Evolutionary conservation across 1,140 invertebrate species (phyloP), one percentile per base, ranked within the genome.

Genomic region (Chionoecetes opilio): DNA sequence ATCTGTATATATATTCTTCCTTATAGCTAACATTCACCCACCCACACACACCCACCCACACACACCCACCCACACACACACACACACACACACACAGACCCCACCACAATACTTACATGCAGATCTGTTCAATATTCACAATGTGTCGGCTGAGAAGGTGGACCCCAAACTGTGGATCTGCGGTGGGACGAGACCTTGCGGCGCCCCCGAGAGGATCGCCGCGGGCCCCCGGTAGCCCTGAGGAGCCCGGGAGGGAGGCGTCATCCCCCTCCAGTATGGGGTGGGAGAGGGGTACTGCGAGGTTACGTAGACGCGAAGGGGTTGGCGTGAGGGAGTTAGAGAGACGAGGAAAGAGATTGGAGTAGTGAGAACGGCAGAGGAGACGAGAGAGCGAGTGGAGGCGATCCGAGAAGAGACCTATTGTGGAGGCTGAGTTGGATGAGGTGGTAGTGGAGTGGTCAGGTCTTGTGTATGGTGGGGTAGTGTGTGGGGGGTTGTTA

Each of bases 101-200:
- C n/a, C n/a, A n/a, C n/a, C n/a, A n/a, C 37, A 91, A 46, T 90
- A 92, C 96, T 96, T 94, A 97, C 97, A 97, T 96, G 96, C 97
- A 97, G 14, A 97, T 96, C 31, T 97, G 96, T 88, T 97, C 97
- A 96, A 97, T 97, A 93, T 97, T 97, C 82, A 97, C 97, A 53
- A 97, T 97, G 37, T 97, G 97, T 85, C 97, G 96, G 94, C 97
- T 97, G 38, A 97, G 96, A 29, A 97, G 96, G 88, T 97, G 96
- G 87, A 97, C 97, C 46, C 96, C 94, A 95, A 96, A 90, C 63
- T 96, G 95, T 9, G 95, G 93, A 92, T 96, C 94, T 8, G 90
- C 75, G 29, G 91, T 9, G 32, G 38, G 75, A 17, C 38, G 92
- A 31, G 94, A 86, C 41, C 41, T 75, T 34, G n/a, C 88, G 46